phyloP scores from a whole-genome alignment of 2,888 invertebrate genomes.

The Synanthedon vespiformis region DNA sequence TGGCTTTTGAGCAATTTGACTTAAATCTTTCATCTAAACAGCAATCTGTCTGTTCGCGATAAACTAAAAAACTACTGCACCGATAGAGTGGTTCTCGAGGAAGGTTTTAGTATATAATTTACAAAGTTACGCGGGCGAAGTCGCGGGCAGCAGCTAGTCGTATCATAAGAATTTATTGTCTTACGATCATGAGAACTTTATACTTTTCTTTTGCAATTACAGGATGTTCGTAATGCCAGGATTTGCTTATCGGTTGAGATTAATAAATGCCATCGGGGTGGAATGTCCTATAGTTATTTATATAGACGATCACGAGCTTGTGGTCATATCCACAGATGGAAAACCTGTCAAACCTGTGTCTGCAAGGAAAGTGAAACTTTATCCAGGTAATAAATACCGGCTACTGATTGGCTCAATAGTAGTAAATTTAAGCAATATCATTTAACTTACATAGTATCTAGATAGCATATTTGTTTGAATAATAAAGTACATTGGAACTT shows the following conservation, averaged over 20 bases:
- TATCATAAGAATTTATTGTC: neutral
- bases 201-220: constrained; percentile 15
- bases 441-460: neutral
- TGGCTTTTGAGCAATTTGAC: neutral
- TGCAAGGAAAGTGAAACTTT: constrained; percentile 44
- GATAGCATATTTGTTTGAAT: too few relatives aligned
- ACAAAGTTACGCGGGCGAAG: too few relatives aligned
- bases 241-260: constrained; percentile 63
- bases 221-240: constrained; percentile 55
- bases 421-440: constrained; percentile 1
- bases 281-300: constrained; percentile 60
- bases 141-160: too few relatives aligned
- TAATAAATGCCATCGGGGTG: constrained; percentile 67
- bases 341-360: constrained; percentile 53
- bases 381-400: constrained; percentile 47
- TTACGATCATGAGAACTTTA: neutral
- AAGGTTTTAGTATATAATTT: too few relatives aligned
- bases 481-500: too few relatives aligned
- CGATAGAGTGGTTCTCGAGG: too few relatives aligned
- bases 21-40: too few relatives aligned
- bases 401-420: neutral
- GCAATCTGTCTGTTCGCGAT: too few relatives aligned
- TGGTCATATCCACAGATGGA: constrained; percentile 66
- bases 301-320: constrained; percentile 62
- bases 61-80: too few relatives aligned